phyloP scores from a whole-genome alignment of 2,113 vertebrate species.

The Hemiprocne comata region DNA sequence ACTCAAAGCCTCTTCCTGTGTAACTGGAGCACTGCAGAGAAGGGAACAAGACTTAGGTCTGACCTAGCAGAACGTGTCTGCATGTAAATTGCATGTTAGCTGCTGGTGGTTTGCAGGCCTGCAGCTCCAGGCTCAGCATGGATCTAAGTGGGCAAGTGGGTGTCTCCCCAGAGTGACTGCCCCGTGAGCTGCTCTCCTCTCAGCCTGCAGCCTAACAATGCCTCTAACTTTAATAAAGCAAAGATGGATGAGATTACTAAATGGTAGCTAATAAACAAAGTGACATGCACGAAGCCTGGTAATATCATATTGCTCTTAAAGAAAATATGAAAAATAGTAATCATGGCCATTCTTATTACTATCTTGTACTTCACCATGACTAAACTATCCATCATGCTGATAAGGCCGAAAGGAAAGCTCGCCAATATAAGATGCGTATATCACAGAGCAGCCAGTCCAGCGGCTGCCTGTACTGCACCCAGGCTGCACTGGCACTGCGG shows the following conservation, averaged over 20 bases:
- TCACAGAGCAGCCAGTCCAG: not conserved
- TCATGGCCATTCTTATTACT: slow-evolving; percentile 30
- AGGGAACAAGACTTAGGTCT: not conserved
- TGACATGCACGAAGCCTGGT: not conserved
- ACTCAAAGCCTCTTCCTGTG: not conserved
- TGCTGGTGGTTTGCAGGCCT: not conserved
- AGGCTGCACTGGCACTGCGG: not conserved
- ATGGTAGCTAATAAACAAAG: slow-evolving; percentile 40
- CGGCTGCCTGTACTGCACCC: not conserved
- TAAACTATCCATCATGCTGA: slow-evolving; percentile 50
- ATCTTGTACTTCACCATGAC: not conserved
- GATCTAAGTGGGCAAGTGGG: not conserved
- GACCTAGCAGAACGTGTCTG: not conserved
- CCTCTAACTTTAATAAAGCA: slow-evolving; percentile 41
- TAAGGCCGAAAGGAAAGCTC: slow-evolving; percentile 53
- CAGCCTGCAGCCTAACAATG: not conserved
- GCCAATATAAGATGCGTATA: not conserved
- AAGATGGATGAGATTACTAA: slow-evolving; percentile 39
- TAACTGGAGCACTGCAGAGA: not conserved
- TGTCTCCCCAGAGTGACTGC: not conserved
- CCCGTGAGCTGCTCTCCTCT: not conserved
- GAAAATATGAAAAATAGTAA: slow-evolving; percentile 40
- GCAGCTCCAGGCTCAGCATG: not conserved
- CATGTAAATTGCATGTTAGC: not conserved
- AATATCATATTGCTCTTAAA: slow-evolving; percentile 26